Evolutionary conservation across 2,888 invertebrate genomes (phyloP), one percentile per base, ranked within the genome.

Genomic region (Drosophila stalkeri): DNA sequence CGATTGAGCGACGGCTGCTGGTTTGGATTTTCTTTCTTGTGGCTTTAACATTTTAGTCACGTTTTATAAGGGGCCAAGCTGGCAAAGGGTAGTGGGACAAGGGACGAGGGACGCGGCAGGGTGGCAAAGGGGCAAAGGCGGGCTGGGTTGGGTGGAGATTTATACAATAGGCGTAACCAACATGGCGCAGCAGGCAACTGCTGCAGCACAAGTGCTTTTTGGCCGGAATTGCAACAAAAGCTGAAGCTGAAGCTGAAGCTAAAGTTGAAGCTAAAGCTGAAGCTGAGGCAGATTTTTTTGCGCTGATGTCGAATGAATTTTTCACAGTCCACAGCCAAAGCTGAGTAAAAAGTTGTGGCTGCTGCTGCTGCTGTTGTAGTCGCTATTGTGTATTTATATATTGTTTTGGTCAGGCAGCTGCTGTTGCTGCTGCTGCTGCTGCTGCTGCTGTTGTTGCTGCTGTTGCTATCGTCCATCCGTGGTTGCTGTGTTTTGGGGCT

Each of bases 31-130:
- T 86, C 76, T 72, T 86, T 64, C 73, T 72, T 71, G 75, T 75
- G 80, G 80, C 85, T 86, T 91, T 88, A 90, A 86, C 88, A 91
- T 91, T 91, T 90, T 86, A 89, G 91, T 91, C 92, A 91, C 91
- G 92, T 91, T 90, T 90, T 57, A 66, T 55, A 60, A 39, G 52
- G 47, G 43, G 54, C 23, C 8, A 16, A 14, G 27, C n/a, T 35
- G 39, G 18, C 7, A 23, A 1, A 23, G 33, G 14, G 1, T 16
- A 11, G 7, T 31, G 52, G 5, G 12, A 5, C 1, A 14, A 14
- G 52, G 5, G 12, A 5, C 1, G n/a, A 14, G 20, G 12, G 5
- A 18, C 7, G 14, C 5, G n/a, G 2, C 31, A 11, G 35, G 11
- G 2, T 16, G 23, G 18, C 16, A 2, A 18, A 44, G 64, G 65